Base-by-base conservation (phyloP, 2,888 invertebrate species). In the Ichneumon xanthorius region DNA sequence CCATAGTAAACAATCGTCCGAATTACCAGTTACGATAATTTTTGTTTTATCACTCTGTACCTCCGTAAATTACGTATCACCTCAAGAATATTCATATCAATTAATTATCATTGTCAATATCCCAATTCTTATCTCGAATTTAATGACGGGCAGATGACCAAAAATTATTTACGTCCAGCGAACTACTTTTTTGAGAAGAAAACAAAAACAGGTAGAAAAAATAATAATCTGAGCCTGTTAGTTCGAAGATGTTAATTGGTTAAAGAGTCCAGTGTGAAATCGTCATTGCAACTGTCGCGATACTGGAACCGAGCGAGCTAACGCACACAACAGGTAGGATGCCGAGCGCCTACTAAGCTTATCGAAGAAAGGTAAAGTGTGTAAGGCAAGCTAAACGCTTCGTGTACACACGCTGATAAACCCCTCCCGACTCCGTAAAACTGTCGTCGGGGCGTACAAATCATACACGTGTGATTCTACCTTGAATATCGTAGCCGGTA, bases 321-420 rank as follows among this genome's bases (percentile, higher is more conserved):
- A 68, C 77, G 85, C 80, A 83, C 76, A 75, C 85, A 75, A 85
- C 77, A 78, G 86, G 75, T 86, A 86, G 86, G 82, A 86, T 81
- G 86, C 82, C 88, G 87, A 86, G 84, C 71, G 87, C 84, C 82
- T 73, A 90, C 90, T 87, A 83, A 88, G 86, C 84, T 83, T 82
- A 82, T 82, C 82, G 85, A 88, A 86, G 84, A 87, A 85, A 88
- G 80, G 89, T 86, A 87, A 89, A 89, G 89, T 78, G 86, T 90
- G 85, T 89, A 86, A 87, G 85, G 76, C 88, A 63, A 22, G 14
- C n/a, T 87, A 89, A 90, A 89, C 85, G 85, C 82, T 84, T 58
- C 53, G 80, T 67, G 53, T 53, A 75, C 88, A 75, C 88, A 89
- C 87, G 88, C 90, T 90, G 90, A 90, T 90, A 90, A 90, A 88